phyloP scores from a whole-genome alignment of 2,888 invertebrate genomes.

The Drosophila cracens region DNA sequence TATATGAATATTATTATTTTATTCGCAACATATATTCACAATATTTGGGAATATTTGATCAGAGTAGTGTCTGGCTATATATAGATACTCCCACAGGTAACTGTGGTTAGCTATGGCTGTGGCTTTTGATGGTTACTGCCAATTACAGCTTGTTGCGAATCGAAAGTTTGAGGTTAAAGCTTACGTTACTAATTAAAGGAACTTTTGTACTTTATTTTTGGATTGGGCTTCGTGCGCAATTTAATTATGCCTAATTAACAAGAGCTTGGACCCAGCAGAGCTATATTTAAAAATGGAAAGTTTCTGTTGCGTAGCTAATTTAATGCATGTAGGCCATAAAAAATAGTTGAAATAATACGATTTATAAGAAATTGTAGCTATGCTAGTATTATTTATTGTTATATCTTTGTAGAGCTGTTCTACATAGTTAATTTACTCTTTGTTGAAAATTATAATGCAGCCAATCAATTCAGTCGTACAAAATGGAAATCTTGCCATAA shows the following conservation, averaged over 20 bases:
- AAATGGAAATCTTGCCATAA: neutral
- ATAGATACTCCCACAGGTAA: conserved; percentile 29
- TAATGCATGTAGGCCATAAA: neutral
- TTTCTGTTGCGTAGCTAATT: neutral
- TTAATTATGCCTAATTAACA: conserved; percentile 55
- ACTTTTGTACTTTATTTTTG: conserved; percentile 22
- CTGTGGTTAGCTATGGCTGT: conserved; percentile 14
- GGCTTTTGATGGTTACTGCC: conserved; percentile 16
- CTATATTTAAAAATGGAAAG: conserved; percentile 1
- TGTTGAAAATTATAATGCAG: neutral
- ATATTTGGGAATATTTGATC: conserved; percentile 15
- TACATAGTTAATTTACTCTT: neutral
- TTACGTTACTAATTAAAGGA: conserved; percentile 28
- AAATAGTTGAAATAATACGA: neutral
- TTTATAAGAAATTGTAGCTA: neutral
- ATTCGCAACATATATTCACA: too few relatives aligned
- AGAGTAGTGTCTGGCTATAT: conserved; percentile 7
- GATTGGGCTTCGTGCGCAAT: conserved; percentile 28
- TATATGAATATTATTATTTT: too few relatives aligned
- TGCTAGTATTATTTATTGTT: neutral
- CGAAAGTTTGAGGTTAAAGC: neutral
- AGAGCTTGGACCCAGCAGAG: conserved; percentile 2
- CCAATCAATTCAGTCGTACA: neutral
- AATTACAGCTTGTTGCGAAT: conserved; percentile 22
- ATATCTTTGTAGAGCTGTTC: neutral